Percentiles rank a stretch among this genome's conserved stretches.
Conservation (phyloP, 2,113 vertebrate genomes). For the Natator depressus region DNA sequence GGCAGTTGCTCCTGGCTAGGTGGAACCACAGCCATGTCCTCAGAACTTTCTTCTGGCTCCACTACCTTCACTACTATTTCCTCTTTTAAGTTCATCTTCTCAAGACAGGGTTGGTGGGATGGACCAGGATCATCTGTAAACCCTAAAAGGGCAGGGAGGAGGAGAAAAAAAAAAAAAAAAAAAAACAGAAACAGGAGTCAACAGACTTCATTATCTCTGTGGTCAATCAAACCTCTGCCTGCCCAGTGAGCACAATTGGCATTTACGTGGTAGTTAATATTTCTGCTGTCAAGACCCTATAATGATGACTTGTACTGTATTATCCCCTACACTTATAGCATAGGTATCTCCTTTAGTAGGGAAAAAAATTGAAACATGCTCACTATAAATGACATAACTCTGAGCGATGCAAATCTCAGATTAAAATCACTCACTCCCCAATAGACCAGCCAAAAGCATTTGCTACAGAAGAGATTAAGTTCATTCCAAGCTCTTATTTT, state of each 20-base stretch:
- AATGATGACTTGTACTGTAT: accelerated
- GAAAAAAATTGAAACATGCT: neutral
- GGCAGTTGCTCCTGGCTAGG: conserved; percentile 66
- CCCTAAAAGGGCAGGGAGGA: conserved; percentile 26
- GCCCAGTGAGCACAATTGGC: neutral
- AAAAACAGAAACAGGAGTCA: neutral
- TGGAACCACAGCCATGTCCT: conserved; percentile 68
- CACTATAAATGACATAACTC: neutral
- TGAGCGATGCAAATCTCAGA: neutral
- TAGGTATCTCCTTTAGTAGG: accelerated
- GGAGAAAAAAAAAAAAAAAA: neutral
- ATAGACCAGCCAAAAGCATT: neutral
- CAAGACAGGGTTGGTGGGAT: conserved; percentile 57
- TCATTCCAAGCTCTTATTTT: neutral
- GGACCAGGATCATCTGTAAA: conserved; percentile 68
- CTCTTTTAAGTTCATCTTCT: conserved; percentile 71
- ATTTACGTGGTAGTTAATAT: neutral
- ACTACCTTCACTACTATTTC: conserved; percentile 77
- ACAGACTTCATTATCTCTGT: neutral
- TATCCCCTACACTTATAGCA: neutral
- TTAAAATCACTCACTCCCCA: neutral
- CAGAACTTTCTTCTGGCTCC: conserved; percentile 73
- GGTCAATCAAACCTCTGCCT: neutral
- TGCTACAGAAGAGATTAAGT: neutral
- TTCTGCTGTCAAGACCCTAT: neutral